These are phyloP conservation scores for Silurus lanzhouensis DNA, from an alignment of 2,797 vertebrate species.

Conservation along the genomic window DNA sequence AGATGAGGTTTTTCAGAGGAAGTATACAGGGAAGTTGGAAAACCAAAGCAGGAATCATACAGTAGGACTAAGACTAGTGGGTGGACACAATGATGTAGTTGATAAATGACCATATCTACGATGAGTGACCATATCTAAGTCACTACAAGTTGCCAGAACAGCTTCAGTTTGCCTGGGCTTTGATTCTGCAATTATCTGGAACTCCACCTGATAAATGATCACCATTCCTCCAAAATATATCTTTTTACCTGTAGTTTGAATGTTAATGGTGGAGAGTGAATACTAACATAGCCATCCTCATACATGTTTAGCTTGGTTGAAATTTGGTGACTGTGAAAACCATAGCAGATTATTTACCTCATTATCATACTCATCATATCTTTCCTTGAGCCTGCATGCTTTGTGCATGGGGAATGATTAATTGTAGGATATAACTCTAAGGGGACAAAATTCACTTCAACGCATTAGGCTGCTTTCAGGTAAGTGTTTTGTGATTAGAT, in stretches of 20 bases:
- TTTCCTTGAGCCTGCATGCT: background rate
- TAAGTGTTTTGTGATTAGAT: background rate
- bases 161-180: background rate
- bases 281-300: background rate
- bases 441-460: background rate
- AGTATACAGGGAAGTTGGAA: constrained; percentile 34
- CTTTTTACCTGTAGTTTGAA: background rate
- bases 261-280: background rate
- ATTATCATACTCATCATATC: background rate
- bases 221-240: background rate
- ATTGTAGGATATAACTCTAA: background rate
- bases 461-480: background rate
- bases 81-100: background rate
- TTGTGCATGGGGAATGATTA: background rate
- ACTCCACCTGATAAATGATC: background rate
- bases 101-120: background rate
- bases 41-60: constrained; percentile 8
- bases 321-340: background rate
- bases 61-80: background rate
- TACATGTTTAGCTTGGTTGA: background rate
- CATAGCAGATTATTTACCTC: background rate
- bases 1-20: constrained; percentile 20
- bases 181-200: background rate
- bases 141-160: background rate
- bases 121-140: background rate